Percentiles rank a stretch among this genome's conserved stretches.
Evolutionary conservation across 2,888 invertebrate genomes (phyloP).

Genomic region (Synanthedon andrenaeformis): DNA sequence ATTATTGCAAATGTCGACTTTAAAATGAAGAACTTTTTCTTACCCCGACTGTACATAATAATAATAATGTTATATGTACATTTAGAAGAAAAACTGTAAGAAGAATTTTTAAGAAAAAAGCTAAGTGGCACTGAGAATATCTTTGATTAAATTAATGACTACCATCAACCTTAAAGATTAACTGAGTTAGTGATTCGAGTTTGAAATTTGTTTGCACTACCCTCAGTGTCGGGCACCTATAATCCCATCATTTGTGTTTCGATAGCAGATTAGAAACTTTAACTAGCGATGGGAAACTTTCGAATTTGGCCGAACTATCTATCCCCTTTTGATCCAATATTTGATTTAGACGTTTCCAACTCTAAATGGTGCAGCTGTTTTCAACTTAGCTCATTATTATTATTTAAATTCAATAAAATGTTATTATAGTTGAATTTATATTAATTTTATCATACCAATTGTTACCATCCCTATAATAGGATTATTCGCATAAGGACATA

Average conservation of each 20-base stretch:
- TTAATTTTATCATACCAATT: too few species aligned
- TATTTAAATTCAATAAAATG: neutral
- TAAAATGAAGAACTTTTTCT: too few species aligned
- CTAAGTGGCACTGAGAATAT: neutral
- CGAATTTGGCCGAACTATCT: neutral
- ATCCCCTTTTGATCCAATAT: neutral
- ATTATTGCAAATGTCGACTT: too few species aligned
- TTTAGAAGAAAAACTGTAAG: too few species aligned
- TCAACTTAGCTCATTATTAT: neutral
- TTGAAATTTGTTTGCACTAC: neutral
- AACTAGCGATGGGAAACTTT: neutral
- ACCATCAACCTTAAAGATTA: neutral
- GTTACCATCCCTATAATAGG: too few species aligned
- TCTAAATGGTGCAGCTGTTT: neutral
- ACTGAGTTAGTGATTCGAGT: slow-evolving; percentile 1
- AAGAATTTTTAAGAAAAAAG: too few species aligned
- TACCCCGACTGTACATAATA: too few species aligned
- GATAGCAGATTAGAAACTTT: neutral
- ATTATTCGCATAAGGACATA: too few species aligned
- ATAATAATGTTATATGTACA: too few species aligned
- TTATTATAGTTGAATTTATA: too few species aligned
- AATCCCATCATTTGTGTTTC: slow-evolving; percentile 1
- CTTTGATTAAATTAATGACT: neutral
- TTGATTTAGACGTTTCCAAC: neutral
- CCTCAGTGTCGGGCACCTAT: neutral